Base-by-base conservation (phyloP, 2,888 invertebrate species). In the Philhelius pedissequus region DNA sequence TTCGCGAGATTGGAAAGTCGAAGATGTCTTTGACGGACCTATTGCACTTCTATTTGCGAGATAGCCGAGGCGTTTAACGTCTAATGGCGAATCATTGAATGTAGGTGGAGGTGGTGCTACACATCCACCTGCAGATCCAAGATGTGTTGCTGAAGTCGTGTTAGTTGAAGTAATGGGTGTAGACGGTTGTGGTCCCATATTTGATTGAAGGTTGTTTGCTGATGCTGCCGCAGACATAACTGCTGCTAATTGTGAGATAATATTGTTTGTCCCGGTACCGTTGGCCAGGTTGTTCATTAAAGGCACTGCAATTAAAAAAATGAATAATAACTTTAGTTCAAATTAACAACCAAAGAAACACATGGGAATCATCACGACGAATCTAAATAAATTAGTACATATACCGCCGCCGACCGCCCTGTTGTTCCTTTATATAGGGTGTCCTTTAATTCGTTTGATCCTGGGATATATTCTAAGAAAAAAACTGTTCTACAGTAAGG, bases 31-130 rank as follows among this genome's bases (percentile, higher is more conserved):
- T 1, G 88, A 40, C 48, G 64, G 4, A 20, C 60, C 9, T 56
- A 27, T 15, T 18, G 20, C 54, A 13, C 5, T n/a, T 60, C 25
- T 40, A 27, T n/a, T 60, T 35, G 64, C 6, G n/a, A n/a, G n/a
- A 74, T 27, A 62, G 75, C 56, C 13, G 71, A 25, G 35, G 20
- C 78, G 87, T 25, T 94, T 94, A 89, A 94, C 95, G 87, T 94
- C 94, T 56, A 94, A 89, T 0, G 94, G 94, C 22, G 92, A 92
- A 88, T 94, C 94, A 86, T 94, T 94, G 89, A 94, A 92, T 30
- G 83, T 86, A 84, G 32, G 87, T 62, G 60, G 86, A 83, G 38
- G 87, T 76, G 15, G 71, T 15, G 62, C 60, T 4, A 58, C 18
- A 18, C 58, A 80, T 9, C 7, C 50, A 48, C 50, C 52, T 7